Conservation (phyloP, 2,888 invertebrate species). For the Eupithecia tripunctaria region DNA sequence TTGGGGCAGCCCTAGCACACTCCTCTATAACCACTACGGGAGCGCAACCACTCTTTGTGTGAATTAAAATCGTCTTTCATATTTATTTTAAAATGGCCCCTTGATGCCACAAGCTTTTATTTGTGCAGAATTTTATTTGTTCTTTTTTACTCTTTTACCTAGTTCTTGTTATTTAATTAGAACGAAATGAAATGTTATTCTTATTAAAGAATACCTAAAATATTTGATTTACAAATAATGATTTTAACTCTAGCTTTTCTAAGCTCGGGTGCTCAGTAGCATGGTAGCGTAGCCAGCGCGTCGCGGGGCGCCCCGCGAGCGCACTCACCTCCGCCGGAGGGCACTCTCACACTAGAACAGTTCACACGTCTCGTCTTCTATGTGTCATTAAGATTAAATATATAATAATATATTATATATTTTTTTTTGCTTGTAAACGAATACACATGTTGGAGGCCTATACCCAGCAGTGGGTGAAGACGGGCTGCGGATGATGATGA, state of each 20-base stretch:
- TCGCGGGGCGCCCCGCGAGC: too few species aligned
- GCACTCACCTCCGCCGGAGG: too few species aligned
- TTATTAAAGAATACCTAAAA: slow-evolving; percentile 35
- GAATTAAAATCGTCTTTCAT: slow-evolving; percentile 63
- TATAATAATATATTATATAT: too few species aligned
- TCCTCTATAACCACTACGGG: slow-evolving; percentile 30
- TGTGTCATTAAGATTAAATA: too few species aligned
- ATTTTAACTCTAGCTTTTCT: background rate
- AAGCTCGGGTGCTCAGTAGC: background rate
- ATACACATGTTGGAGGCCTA: too few species aligned
- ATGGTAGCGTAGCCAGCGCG: too few species aligned
- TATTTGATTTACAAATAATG: background rate
- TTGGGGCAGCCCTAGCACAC: slow-evolving; percentile 7
- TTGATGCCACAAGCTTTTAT: slow-evolving; percentile 34
- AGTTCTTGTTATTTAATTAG: slow-evolving; percentile 59
- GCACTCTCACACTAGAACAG: too few species aligned
- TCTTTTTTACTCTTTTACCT: slow-evolving; percentile 39
- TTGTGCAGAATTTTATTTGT: slow-evolving; percentile 35
- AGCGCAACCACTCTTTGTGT: slow-evolving; percentile 50
- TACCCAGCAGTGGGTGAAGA: too few species aligned
- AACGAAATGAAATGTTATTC: slow-evolving; percentile 50
- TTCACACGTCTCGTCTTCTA: too few species aligned
- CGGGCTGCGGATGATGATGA: too few species aligned
- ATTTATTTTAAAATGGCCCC: slow-evolving; percentile 62
- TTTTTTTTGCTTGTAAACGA: too few species aligned